Base-by-base conservation (phyloP, 2,888 invertebrate genomes). In the Myathropa florea region DNA sequence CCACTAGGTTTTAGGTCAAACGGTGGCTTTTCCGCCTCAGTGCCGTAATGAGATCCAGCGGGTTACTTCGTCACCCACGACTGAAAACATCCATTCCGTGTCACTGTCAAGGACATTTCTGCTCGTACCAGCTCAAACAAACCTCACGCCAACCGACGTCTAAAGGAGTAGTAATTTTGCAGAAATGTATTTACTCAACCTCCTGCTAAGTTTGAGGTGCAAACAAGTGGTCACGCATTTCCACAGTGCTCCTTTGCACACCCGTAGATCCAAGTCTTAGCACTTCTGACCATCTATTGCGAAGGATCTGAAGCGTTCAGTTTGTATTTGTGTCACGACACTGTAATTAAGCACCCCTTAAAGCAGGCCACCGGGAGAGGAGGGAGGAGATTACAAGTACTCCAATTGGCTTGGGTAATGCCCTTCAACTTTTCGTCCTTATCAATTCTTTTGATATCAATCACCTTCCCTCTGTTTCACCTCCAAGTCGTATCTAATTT, bases 141-240 rank as follows among this genome's bases (percentile, higher is more conserved):
- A 57, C 55, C 55, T 10, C 24, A 55, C 6, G 33, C 12, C 18
- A 21, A 71, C 12, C 33, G 1, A 30, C 30, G 10, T 1, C 30
- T 12, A 33, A 33, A n/a, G 33, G 33, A 12, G 36, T 12, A 59
- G 3, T 53, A 64, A 63, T 33, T 57, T 46, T 78, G 36, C 67
- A 68, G 33, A 78, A 72, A 18, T 63, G 4, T 78, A 64, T 79
- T 68, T 64, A 73, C 70, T 21, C 33, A 75, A 79, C 70, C 79
- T n/a, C 60, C 55, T 67, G 67, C 65, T 46, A 65, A 76, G 46
- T 65, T 72, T 60, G 46, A 59, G 65, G 71, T 73, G 65, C 71
- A 76, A 76, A 80, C 67, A 84, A 80, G 61, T 76, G 65, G 80
- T 80, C 84, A 76, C 84, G 80, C 76, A 76, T 61, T 61, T 75